Conservation (phyloP, 2,797 vertebrate species). For the Ptychobarbus kaznakovi region DNA sequence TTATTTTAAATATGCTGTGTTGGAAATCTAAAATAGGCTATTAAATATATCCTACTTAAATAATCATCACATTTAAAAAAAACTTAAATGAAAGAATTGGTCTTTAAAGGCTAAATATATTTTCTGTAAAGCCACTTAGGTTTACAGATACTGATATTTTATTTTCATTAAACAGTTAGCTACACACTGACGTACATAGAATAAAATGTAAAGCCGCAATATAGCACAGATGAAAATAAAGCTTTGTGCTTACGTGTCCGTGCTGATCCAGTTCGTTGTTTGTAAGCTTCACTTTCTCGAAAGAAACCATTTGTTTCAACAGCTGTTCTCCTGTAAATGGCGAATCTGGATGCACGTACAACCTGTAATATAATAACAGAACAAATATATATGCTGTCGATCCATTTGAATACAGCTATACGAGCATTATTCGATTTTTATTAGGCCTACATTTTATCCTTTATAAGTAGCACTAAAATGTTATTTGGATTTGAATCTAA, state of each 20-base stretch:
- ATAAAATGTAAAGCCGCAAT: background rate
- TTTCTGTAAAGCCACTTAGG: background rate
- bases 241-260: slow-evolving; percentile 86
- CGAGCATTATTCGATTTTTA: background rate
- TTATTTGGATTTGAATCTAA: background rate
- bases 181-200: background rate
- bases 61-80: background rate
- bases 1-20: background rate
- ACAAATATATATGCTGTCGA: background rate
- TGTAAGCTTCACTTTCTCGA: slow-evolving; percentile 98
- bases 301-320: slow-evolving; percentile 98
- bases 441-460: background rate
- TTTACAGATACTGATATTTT: background rate
- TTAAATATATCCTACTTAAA: too few relatives aligned
- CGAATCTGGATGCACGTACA: slow-evolving; percentile 97
- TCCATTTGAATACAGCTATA: background rate
- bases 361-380: slow-evolving; percentile 72
- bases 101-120: background rate
- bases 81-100: background rate
- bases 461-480: background rate
- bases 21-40: background rate
- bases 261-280: slow-evolving; percentile 99
- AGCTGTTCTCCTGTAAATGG: slow-evolving; percentile 96
- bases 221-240: background rate
- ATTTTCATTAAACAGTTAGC: background rate